Conservation (phyloP, 2,888 invertebrate species). For the Tribolium freemani region DNA sequence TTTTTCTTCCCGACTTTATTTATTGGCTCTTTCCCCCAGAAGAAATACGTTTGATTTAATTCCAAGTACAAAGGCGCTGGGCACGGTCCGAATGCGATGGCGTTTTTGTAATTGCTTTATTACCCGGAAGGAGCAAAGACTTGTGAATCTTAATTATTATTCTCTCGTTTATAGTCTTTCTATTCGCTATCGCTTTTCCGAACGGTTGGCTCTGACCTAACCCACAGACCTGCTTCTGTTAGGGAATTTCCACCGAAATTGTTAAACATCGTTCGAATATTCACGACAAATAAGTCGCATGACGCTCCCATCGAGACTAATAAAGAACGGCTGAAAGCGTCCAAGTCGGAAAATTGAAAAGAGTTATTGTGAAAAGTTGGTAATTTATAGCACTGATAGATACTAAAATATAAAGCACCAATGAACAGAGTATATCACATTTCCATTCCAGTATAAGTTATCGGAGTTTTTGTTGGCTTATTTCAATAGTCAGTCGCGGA, state of each 20-base stretch:
- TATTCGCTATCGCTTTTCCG: constrained; percentile 45
- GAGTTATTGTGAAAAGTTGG: constrained; percentile 61
- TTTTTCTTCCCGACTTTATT: constrained; percentile 3
- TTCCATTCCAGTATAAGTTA: constrained; percentile 57
- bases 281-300: not conserved
- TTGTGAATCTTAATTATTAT: constrained; percentile 63
- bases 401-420: constrained; percentile 57
- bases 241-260: not conserved
- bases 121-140: constrained; percentile 59
- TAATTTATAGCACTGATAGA: constrained; percentile 59
- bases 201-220: constrained; percentile 35
- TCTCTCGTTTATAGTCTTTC: constrained; percentile 48
- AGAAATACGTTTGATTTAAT: constrained; percentile 25
- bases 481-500: constrained; percentile 65
- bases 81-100: constrained; percentile 37
- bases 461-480: constrained; percentile 63
- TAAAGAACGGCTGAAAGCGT: constrained; percentile 26
- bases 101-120: constrained; percentile 60
- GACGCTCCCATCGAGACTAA: constrained; percentile 20
- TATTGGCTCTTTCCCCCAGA: constrained; percentile 11
- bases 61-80: constrained; percentile 25
- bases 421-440: constrained; percentile 57
- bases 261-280: not conserved
- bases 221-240: constrained; percentile 14
- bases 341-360: constrained; percentile 44